Base-by-base conservation (phyloP, 1,140 invertebrate species). In the Homalodisca vitripennis region DNA sequence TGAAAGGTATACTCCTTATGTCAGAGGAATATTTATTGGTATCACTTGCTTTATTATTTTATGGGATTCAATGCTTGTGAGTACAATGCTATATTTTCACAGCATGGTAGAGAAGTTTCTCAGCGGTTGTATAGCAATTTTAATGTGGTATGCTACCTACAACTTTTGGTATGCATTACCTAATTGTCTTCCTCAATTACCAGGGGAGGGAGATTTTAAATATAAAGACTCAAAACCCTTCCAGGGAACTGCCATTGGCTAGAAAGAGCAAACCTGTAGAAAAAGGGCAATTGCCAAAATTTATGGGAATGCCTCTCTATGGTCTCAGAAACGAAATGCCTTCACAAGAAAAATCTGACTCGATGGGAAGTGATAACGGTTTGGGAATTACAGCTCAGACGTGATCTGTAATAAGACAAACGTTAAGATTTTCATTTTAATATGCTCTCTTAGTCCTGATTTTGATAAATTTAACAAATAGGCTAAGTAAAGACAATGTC, bases 1-100 rank as follows among this genome's bases (percentile, higher is more conserved):
- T 79, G 84, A 87, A 65, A 87, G 88, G 66, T 87, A 89, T 65
- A 94, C 93, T 1, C 92, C 92, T 1, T 92, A 90, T 77, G 88
- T 99, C 6, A 87, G 94, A 75, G 82, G 82, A 3, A 79, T 92
- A 29, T 90, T 98, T 67, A 87, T 95, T 70, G 80, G 80, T 0
- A 90, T 98, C 80, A 89, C 95, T 0, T 55, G 89, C 0, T 83
- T 98, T 34, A 88, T 89, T 75, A 72, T 98, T 12, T 75, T 98
- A 2, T 98, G 95, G 94, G 95, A 98, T 81, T 84, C 96, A 0
- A 97, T 98, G 95, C 80, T 98, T 22, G 82, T 94, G 0, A 88
- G 87, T n/a, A 97, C 94, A 1, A 88, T 97, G 77, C 80, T 98
- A 0, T 97, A 97, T 80, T 98, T 95, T 82, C 97, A 98, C 79